Evolutionary conservation across 2,113 vertebrate genomes (phyloP), one percentile per base, ranked within the genome.

Genomic region (Pelvicachromis taeniatus): DNA sequence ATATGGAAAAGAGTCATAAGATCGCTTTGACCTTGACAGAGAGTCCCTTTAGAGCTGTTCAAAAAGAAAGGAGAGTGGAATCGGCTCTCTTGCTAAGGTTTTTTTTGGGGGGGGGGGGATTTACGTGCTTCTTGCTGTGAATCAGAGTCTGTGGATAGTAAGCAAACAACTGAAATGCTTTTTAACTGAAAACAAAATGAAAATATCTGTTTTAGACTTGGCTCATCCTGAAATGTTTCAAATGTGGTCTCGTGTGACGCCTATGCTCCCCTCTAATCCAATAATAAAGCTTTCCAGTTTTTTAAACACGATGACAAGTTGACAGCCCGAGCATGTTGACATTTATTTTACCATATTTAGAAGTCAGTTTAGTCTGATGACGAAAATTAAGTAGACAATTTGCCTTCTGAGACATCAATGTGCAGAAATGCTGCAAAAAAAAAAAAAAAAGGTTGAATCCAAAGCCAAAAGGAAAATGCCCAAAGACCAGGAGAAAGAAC

Each of bases 1-100:
- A 84, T 85, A 56, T 42, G 31, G 12, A 73, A 68, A 35, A 80
- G 2, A 85, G 81, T 81, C 81, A 87, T 91, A 85, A 88, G 91
- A 93, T 92, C 90, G 82, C 82, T 7, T n/a, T 89, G 89, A 93
- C 85, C 85, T 65, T 86, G 54, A 94, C 92, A 94, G 92, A 91
- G 91, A 87, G 54, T 23, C 84, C 81, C 90, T 95, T 93, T 91
- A 91, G 84, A 87, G 85, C 84, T 55, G 40, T 53, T 87, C 54
- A 82, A 83, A 88, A 92, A 89, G 53, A 83, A 61, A 54, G 56
- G 77, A 90, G 73, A 65, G 52, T 26, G 63, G 59, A 88, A 86
- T 87, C 56, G 48, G 5, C 70, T 38, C 54, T 23, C 77, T 48
- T n/a, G 4, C 19, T 50, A 80, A 45, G n/a, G 77, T 63, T 83